These are phyloP conservation scores for Bothrops alternatus DNA, from an alignment of 2,797 vertebrate species.

Conservation along the genomic window DNA sequence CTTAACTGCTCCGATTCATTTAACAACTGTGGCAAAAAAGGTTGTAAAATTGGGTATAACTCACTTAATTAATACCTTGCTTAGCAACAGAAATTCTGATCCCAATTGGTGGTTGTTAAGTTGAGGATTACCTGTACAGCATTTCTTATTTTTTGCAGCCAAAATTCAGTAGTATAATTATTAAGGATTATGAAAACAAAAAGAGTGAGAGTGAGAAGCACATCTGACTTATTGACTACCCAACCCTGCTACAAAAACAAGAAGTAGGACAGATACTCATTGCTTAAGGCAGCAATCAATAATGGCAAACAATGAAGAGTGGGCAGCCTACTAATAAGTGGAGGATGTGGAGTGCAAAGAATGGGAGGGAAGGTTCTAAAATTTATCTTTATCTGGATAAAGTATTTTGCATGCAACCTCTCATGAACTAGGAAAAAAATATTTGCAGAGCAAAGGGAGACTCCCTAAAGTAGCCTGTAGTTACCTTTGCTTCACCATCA, in stretches of 20 bases:
- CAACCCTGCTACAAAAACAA: neutral
- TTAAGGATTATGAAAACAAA: neutral
- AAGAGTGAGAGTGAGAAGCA: neutral
- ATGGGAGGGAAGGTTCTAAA: neutral
- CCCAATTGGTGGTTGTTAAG: neutral
- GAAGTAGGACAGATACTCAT: neutral
- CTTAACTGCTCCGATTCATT: neutral
- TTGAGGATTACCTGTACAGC: neutral
- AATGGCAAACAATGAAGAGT: neutral
- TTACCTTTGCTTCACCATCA: neutral
- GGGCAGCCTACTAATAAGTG: neutral
- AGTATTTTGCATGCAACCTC: neutral
- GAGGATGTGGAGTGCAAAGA: neutral
- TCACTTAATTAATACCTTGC: neutral
- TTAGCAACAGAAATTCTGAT: neutral
- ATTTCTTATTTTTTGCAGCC: neutral
- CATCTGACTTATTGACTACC: neutral
- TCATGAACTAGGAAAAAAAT: neutral
- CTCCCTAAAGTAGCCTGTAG: neutral
- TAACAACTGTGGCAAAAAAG: neutral
- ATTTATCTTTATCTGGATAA: neutral
- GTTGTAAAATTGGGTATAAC: neutral
- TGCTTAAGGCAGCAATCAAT: neutral
- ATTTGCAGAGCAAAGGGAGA: neutral
- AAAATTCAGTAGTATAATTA: neutral